Evolutionary conservation across 1,140 invertebrate genomes (phyloP), one percentile per base, ranked within the genome.

Genomic region (Brachystomella parvula): DNA sequence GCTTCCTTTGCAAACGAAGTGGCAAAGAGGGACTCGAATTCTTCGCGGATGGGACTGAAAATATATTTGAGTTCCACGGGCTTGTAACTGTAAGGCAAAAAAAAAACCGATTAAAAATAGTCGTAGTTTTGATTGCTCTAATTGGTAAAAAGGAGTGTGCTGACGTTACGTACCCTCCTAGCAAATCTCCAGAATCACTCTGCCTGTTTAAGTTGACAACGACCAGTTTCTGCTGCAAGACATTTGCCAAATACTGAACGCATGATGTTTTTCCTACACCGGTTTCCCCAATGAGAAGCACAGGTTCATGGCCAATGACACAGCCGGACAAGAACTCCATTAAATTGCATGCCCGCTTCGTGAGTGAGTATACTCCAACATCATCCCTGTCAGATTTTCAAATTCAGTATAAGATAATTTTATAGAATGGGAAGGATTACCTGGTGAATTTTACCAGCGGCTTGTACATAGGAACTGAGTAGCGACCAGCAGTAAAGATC

Each of bases 131-230:
- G 17, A 61, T 30, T 32, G 29, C 21, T 17, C 1, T 61, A 39
- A 47, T 53, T 28, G 12, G 32, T 53, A 30, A 62, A n/a, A 44
- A 15, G 28, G 31, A 31, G 61, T 65, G 17, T 39, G 31, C 57
- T 28, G 47, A 31, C 19, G 6, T 69, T 26, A 59, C 76, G 76
- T 76, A 85, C 78, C 96, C 96, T 73, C 96, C 97, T 1, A 99
- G 80, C 15, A 99, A 81, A 82, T 99, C 96, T 1, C 90, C 85
- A 58, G 89, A 93, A 79, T 99, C 96, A 72, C 92, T 97, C 78
- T 99, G 96, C 77, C 99, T 96, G 77, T 97, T 99, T 89, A 99
- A 92, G 78, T 99, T 99, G n/a, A 99, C 90, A 0, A 98, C 94
- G 47, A 90, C 82, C 17, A 99, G 79, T 76, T 88, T 89, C 70